Evolutionary conservation across 2,797 vertebrate species (phyloP).

Genomic region (Vultur gryphus): DNA sequence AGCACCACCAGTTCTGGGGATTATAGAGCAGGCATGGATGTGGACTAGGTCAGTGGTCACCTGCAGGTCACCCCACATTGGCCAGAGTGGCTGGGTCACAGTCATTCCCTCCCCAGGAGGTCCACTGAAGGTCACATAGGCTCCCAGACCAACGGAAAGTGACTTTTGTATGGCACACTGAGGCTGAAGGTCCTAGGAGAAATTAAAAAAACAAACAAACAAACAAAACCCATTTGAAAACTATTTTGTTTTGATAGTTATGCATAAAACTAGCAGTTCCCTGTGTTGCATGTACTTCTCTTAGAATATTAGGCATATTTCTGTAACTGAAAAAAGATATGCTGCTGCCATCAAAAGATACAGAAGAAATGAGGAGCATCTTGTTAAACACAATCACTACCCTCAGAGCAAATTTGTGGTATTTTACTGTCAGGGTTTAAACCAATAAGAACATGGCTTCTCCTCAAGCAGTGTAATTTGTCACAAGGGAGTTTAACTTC

Average conservation of each 20-base stretch:
- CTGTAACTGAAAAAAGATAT: background rate
- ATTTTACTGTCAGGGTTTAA: slow-evolving; percentile 42
- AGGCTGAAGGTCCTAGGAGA: background rate
- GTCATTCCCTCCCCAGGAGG: background rate
- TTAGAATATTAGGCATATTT: background rate
- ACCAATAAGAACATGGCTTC: slow-evolving; percentile 14
- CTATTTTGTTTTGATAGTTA: background rate
- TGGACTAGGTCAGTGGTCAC: background rate
- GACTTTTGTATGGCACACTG: background rate
- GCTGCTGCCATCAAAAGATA: background rate
- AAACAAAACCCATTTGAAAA: background rate
- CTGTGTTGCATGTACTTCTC: background rate
- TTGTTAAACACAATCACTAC: slow-evolving; percentile 28
- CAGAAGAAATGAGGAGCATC: background rate
- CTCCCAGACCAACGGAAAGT: background rate
- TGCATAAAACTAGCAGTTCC: background rate
- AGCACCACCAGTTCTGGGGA: background rate
- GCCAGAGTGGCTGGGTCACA: background rate
- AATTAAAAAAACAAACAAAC: background rate
- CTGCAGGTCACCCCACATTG: rapidly evolving
- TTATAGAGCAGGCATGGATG: background rate
- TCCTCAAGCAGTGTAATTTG: background rate
- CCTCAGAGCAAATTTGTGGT: background rate
- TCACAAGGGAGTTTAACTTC: background rate
- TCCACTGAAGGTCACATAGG: background rate